These are phyloP conservation scores for Spisula subtruncata DNA, from an alignment of 2,888 invertebrate species.

Conservation along the genomic window DNA sequence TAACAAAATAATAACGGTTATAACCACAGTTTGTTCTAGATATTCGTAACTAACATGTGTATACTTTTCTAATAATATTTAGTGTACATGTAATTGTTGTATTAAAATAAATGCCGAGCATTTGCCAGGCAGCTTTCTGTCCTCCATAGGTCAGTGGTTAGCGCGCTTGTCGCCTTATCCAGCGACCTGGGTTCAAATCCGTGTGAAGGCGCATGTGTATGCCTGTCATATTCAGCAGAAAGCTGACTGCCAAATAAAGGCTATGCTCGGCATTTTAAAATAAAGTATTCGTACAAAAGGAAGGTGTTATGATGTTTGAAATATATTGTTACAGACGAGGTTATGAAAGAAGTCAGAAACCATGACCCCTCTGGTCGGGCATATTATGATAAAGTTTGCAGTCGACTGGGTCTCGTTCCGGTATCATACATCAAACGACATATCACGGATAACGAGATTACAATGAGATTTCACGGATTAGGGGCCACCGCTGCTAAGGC, in stretches of 20 bases:
- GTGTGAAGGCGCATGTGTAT: no score
- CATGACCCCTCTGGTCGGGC: conserved; percentile 79
- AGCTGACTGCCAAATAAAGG: no score
- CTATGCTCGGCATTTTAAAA: no score
- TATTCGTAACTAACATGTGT: neutral
- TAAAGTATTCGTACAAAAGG: no score
- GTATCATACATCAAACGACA: conserved; percentile 85
- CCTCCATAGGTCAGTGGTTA: neutral
- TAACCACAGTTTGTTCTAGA: neutral
- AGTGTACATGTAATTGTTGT: neutral
- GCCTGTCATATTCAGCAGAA: no score
- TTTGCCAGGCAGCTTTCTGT: no score
- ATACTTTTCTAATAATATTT: neutral
- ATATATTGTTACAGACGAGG: conserved; percentile 52
- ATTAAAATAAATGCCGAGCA: neutral
- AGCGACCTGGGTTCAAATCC: no score
- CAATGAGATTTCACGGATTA: conserved; percentile 85
- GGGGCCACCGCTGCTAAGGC: conserved; percentile 82
- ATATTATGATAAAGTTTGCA: conserved; percentile 84
- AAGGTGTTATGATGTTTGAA: no score
- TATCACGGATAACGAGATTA: conserved; percentile 82
- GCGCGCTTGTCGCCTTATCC: no score
- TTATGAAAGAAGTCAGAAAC: conserved; percentile 68
- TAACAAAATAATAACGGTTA: neutral
- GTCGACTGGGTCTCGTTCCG: conserved; percentile 84